Percentiles rank a stretch among this genome's conserved stretches.
Evolutionary conservation across 2,113 vertebrate species (phyloP).

Genomic region (Motacilla alba): DNA sequence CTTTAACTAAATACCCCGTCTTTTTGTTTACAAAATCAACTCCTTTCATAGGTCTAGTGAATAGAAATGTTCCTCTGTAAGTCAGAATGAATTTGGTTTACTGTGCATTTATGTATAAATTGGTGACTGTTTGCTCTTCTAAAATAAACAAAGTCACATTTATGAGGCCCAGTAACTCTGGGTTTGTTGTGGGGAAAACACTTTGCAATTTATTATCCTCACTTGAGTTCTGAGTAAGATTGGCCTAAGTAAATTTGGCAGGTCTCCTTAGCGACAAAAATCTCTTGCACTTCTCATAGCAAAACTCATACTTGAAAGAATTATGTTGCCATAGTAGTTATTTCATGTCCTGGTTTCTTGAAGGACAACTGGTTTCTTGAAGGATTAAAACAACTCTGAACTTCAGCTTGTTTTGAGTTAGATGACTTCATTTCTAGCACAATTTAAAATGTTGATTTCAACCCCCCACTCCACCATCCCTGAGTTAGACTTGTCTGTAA

Average conservation of each 20-base stretch:
- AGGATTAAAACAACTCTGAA: constrained; percentile 57
- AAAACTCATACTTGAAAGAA: constrained; percentile 53
- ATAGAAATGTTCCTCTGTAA: neutral
- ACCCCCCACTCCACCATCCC: neutral
- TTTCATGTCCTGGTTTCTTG: constrained; percentile 13
- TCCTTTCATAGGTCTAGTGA: neutral
- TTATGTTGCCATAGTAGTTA: constrained; percentile 63
- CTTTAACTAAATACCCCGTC: neutral
- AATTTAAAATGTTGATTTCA: neutral
- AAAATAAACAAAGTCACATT: neutral
- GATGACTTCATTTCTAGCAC: constrained; percentile 10
- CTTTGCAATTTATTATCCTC: neutral
- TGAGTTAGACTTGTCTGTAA: neutral
- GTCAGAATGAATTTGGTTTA: neutral
- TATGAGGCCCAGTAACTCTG: neutral
- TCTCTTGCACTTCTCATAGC: neutral
- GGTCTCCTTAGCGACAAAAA: neutral
- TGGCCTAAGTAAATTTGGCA: constrained; percentile 27
- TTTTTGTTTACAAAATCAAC: neutral
- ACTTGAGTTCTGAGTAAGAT: neutral
- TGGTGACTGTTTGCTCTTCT: neutral
- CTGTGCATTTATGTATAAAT: neutral
- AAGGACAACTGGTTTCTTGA: constrained; percentile 28
- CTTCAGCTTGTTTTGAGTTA: constrained; percentile 32
- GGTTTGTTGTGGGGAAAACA: neutral